Conservation (phyloP, 2,888 invertebrate species). For the Spisula solida region DNA sequence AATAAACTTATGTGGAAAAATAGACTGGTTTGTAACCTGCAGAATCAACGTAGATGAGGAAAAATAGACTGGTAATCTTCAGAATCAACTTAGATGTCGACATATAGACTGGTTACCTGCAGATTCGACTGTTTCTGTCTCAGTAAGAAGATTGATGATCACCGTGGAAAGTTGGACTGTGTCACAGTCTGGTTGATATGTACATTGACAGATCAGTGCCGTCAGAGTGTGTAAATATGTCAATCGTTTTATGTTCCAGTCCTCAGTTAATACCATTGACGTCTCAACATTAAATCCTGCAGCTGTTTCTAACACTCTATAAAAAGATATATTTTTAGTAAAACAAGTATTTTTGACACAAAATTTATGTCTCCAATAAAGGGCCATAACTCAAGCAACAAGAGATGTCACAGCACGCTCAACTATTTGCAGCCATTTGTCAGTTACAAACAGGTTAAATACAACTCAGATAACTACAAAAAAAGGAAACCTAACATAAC, state of each 20-base stretch:
- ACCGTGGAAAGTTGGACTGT: constrained; percentile 76
- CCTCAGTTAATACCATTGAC: constrained; percentile 87
- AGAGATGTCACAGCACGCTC: no score
- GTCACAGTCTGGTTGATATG: constrained; percentile 78
- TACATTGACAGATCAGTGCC: constrained; percentile 89
- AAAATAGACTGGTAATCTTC: constrained; percentile 75
- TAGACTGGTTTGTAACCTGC: no score
- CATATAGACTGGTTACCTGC: constrained; percentile 76
- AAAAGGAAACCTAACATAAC: no score
- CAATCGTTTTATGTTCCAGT: constrained; percentile 89
- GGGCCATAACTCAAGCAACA: no score
- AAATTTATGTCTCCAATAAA: no score
- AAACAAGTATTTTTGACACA: no score
- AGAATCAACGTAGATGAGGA: no score
- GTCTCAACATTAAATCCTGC: constrained; percentile 89
- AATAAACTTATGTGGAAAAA: no score
- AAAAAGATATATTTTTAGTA: constrained; percentile 57
- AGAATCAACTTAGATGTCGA: constrained; percentile 72
- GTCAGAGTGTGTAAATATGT: constrained; percentile 90
- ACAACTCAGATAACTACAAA: no score
- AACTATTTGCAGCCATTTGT: no score
- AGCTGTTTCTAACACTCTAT: constrained; percentile 90
- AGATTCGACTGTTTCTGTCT: constrained; percentile 84
- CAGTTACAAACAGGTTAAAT: no score
- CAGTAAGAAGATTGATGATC: constrained; percentile 84